Conservation (phyloP, 2,888 invertebrate species). For the Lumbricus terrestris region DNA sequence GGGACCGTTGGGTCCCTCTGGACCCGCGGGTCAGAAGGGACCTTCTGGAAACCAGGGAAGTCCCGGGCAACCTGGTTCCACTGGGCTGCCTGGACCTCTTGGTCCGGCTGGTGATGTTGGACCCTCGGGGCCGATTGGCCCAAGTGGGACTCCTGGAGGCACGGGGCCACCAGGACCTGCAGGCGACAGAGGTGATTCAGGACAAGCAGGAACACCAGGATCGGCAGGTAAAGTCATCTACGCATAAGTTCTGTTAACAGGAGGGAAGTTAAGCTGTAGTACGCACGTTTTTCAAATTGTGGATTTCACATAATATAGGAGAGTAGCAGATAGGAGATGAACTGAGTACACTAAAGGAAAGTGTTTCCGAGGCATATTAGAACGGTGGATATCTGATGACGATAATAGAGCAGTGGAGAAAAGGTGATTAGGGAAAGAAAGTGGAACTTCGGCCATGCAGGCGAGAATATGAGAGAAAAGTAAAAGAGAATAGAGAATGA, state of each 20-base stretch:
- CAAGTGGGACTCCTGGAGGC: slow-evolving; percentile 11
- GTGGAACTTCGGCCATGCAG: neutral
- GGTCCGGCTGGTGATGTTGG: slow-evolving; percentile 28
- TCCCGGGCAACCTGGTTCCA: slow-evolving; percentile 18
- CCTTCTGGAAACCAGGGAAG: slow-evolving; percentile 20
- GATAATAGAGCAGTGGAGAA: neutral
- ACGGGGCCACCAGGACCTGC: slow-evolving; percentile 21
- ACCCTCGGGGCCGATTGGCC: slow-evolving; percentile 22
- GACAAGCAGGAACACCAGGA: slow-evolving; percentile 28
- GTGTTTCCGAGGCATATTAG: neutral
- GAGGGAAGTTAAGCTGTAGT: neutral
- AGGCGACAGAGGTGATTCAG: slow-evolving; percentile 25
- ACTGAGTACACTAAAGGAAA: neutral
- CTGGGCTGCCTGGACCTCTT: slow-evolving; percentile 22
- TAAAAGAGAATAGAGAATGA: neutral
- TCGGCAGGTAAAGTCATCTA: neutral
- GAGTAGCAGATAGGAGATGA: neutral
- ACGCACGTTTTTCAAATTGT: neutral
- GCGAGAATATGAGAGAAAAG: neutral
- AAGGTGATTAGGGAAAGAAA: neutral
- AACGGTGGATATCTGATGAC: neutral
- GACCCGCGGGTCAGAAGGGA: slow-evolving; percentile 36
- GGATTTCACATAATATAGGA: neutral
- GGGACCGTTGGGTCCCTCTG: slow-evolving; percentile 31
- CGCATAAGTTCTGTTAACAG: neutral